Conservation (phyloP, 2,113 vertebrate species). For the Perca fluviatilis region DNA sequence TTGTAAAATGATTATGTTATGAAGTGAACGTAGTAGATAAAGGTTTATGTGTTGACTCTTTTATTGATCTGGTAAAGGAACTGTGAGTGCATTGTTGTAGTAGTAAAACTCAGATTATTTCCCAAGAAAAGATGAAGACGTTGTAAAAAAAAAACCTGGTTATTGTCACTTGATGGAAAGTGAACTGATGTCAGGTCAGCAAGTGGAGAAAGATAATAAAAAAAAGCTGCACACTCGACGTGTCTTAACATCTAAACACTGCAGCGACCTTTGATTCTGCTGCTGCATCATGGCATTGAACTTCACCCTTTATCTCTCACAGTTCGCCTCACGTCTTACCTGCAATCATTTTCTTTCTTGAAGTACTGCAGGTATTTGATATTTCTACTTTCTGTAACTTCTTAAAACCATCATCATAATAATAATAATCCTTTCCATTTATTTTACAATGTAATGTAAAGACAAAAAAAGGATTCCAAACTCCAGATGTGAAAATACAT, state of each 20-base stretch:
- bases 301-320: constrained; percentile 1
- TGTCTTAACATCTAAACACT: constrained; percentile 14
- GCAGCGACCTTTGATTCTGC: constrained; percentile 38
- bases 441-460: not conserved
- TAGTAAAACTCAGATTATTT: not conserved
- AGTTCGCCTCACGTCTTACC: not conserved
- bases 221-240: not conserved
- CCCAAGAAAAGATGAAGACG: not conserved
- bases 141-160: not conserved
- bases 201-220: not conserved
- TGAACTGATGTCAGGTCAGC: constrained; percentile 3
- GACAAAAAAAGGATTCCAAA: too few species aligned
- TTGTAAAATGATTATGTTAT: not conserved
- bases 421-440: not conserved
- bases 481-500: too few species aligned
- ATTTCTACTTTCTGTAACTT: not conserved
- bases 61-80: constrained; percentile 10
- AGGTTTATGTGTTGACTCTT: constrained; percentile 4
- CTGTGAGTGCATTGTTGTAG: not conserved
- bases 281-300: constrained; percentile 2
- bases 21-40: not conserved
- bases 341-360: not conserved
- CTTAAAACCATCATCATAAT: too few species aligned
- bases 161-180: not conserved
- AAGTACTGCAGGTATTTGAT: not conserved